Evolutionary conservation across 1,140 invertebrate genomes (phyloP).

Genomic region (Aphaenogaster ashmeadi): DNA sequence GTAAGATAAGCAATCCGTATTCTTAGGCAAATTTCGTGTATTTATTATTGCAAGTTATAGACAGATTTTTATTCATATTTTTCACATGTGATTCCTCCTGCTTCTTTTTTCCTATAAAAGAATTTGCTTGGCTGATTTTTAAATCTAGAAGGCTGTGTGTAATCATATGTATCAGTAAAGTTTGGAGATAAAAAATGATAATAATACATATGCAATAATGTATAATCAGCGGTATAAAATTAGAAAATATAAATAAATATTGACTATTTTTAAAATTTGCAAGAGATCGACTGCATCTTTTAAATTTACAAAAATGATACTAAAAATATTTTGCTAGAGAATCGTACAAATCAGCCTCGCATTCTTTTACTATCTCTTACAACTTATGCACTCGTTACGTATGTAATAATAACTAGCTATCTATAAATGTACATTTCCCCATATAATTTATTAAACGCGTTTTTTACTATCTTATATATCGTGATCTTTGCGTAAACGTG

Average conservation of each 20-base stretch:
- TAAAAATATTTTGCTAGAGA: slow-evolving; percentile 66
- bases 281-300: slow-evolving; percentile 15
- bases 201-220: slow-evolving; percentile 49
- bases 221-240: slow-evolving; percentile 16
- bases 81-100: slow-evolving; percentile 37
- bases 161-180: slow-evolving; percentile 30
- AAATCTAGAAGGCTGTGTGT: slow-evolving; percentile 71
- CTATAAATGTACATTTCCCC: slow-evolving; percentile 71
- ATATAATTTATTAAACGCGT: slow-evolving; percentile 80
- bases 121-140: slow-evolving; percentile 75
- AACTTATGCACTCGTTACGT: slow-evolving; percentile 48
- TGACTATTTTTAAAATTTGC: slow-evolving; percentile 22
- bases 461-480: slow-evolving; percentile 65
- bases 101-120: slow-evolving; percentile 15
- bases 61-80: slow-evolving; percentile 75
- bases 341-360: slow-evolving; percentile 73
- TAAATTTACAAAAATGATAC: neutral
- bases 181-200: slow-evolving; percentile 20
- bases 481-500: slow-evolving; percentile 63
- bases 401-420: slow-evolving; percentile 69
- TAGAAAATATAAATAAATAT: slow-evolving; percentile 36
- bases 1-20: slow-evolving; percentile 76
- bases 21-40: slow-evolving; percentile 74
- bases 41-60: slow-evolving; percentile 79
- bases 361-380: slow-evolving; percentile 66